A percentile compares a stretch with the other conserved stretches of the same genome.
phyloP scores from a whole-genome alignment of 2,113 vertebrate genomes.

The Burhinus bistriatus region DNA sequence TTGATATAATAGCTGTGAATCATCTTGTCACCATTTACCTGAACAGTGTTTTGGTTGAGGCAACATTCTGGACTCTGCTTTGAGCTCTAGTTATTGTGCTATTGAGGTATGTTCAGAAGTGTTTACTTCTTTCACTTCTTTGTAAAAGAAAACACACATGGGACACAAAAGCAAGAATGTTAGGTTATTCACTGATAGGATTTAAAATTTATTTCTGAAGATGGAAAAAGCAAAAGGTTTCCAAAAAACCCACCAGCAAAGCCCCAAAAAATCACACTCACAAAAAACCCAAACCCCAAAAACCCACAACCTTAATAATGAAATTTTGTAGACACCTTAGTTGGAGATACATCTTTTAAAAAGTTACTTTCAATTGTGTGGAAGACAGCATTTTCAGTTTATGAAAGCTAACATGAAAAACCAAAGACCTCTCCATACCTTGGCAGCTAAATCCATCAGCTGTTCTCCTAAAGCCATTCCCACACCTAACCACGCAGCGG shows the following conservation, averaged over 20 bases:
- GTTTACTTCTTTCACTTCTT: not conserved
- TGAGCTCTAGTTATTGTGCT: not conserved
- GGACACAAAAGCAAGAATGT: not conserved
- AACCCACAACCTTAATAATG: not conserved
- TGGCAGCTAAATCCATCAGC: slow-evolving; percentile 86
- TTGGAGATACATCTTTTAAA: not conserved
- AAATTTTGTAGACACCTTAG: not conserved
- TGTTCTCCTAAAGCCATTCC: slow-evolving; percentile 84
- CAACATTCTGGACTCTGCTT: not conserved
- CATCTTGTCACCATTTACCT: not conserved
- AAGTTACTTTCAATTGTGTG: too few species aligned
- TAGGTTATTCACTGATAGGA: not conserved
- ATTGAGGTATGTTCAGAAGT: not conserved
- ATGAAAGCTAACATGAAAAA: not conserved
- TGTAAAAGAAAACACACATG: not conserved
- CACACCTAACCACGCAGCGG: slow-evolving; percentile 84
- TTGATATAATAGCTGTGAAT: not conserved
- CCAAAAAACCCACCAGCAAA: not conserved
- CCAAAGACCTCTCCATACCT: slow-evolving; percentile 67
- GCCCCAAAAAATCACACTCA: not conserved
- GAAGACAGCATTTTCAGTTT: not conserved
- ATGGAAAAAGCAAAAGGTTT: not conserved
- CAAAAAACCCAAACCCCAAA: not conserved
- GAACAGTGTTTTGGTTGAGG: not conserved
- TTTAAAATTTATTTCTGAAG: not conserved